Base-by-base conservation (phyloP, 2,113 vertebrate species). In the Rynchops niger region DNA sequence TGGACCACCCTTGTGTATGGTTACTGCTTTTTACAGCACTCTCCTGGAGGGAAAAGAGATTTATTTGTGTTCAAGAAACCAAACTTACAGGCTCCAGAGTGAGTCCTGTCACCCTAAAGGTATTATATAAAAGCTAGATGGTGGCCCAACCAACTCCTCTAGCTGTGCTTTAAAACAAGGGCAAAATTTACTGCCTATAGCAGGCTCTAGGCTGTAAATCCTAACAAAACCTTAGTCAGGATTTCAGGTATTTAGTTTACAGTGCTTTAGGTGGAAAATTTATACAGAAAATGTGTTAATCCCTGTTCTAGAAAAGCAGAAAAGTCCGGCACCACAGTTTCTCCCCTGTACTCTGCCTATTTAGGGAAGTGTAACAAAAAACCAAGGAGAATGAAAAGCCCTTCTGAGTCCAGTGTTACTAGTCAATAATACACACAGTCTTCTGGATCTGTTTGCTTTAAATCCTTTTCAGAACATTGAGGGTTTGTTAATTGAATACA, bases 291-390 rank as follows among this genome's bases (percentile, higher is more conserved):
- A 52, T 27, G 2, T 32, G 5, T 8, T 82, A 1, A 1, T 58
- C 23, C 9, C 5, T 73, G 10, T 42, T 82, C 14, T 77, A 73
- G 53, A 90, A 50, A 70, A 65, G 18, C 4, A 73, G 36, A 53
- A 50, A 30, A 4, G 2, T 9, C 13, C 5, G 27, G 23, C 6
- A 1, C 9, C 1, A 0, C 9, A 19, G 8, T 25, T 78, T 78
- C 36, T 63, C 5, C 38, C 6, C 5, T 15, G 3, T 42, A 26
- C 2, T 0, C 21, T 49, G 21, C 47, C 21, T 55, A 14, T 42
- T 43, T 84, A 9, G 15, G 13, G 15, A 88, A 47, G 3, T 19
- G 7, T 22, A 63, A 26, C 6, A 94, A 63, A 92, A 92, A 26
- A 4, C 9, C 6, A 29, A 15, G 11, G 26, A 27, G 21, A 82